Evolutionary conservation across 2,888 invertebrate genomes (phyloP).

Genomic region (Minunthozetes semirufus): DNA sequence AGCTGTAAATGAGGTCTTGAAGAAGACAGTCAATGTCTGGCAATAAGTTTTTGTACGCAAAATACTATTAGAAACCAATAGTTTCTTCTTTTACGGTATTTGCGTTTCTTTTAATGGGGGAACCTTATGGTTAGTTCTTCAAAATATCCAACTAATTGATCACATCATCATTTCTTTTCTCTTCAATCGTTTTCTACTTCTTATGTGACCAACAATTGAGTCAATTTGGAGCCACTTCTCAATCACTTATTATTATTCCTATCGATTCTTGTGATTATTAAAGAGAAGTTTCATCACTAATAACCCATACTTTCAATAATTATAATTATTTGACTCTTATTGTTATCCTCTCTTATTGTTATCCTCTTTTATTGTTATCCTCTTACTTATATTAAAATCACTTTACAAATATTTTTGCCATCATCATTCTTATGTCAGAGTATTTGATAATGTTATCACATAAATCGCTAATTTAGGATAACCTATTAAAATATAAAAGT

Average conservation of each 20-base stretch:
- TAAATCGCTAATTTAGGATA: no score
- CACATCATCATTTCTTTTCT: neutral
- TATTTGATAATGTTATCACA: no score
- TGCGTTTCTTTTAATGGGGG: conserved; percentile 18
- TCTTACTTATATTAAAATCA: no score
- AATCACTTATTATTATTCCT: neutral
- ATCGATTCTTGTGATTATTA: neutral
- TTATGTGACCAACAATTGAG: conserved; percentile 11
- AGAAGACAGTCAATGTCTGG: neutral
- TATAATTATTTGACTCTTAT: no score
- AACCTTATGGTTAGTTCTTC: conserved; percentile 10
- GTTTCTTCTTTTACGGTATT: neutral
- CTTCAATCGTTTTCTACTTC: conserved; percentile 9
- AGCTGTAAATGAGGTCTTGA: no score
- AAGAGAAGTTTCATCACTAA: no score
- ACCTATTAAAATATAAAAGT: no score
- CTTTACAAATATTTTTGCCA: no score
- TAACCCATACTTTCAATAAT: no score
- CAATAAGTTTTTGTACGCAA: neutral
- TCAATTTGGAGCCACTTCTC: neutral
- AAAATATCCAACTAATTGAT: conserved; percentile 23
- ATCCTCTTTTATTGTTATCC: no score
- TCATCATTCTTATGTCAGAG: no score
- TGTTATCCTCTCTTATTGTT: no score
- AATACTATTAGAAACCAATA: conserved; percentile 9